Evolutionary conservation across 2,113 vertebrate species (phyloP).

Genomic region (Nibea albiflora): DNA sequence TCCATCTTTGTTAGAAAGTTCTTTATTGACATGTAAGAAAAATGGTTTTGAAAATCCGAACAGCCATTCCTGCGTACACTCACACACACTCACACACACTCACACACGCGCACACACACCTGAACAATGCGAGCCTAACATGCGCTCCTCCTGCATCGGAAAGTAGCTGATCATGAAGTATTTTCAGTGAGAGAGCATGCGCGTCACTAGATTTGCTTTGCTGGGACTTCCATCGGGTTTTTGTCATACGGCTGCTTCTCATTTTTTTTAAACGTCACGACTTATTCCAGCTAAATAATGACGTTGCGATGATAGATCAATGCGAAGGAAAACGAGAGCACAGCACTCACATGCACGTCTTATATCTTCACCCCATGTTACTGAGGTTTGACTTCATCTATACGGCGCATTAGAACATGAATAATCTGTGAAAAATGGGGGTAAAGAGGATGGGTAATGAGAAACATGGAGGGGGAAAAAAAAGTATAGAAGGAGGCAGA

Average conservation of each 20-base stretch:
- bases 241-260: neutral
- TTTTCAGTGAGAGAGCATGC: neutral
- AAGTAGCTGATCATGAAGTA: neutral
- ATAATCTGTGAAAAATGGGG: conserved; percentile 64
- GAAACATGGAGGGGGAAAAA: conserved; percentile 38
- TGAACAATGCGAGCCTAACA: neutral
- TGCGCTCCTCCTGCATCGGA: neutral
- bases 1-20: conserved; percentile 19
- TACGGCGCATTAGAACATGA: conserved; percentile 19
- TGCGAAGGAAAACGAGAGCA: conserved; percentile 29
- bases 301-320: conserved; percentile 26
- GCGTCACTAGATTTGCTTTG: conserved; percentile 8
- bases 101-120: neutral
- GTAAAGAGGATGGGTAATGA: conserved; percentile 68
- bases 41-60: conserved; percentile 9
- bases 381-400: conserved; percentile 40
- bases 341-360: neutral
- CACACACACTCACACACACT: neutral
- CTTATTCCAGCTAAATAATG: conserved; percentile 27
- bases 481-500: conserved; percentile 66
- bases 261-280: conserved; percentile 31
- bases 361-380: conserved; percentile 23
- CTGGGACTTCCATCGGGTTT: conserved; percentile 2
- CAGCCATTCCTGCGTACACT: neutral
- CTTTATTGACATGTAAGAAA: conserved; percentile 20